Conservation (phyloP, 2,797 vertebrate species). For the Vireo griseus region DNA sequence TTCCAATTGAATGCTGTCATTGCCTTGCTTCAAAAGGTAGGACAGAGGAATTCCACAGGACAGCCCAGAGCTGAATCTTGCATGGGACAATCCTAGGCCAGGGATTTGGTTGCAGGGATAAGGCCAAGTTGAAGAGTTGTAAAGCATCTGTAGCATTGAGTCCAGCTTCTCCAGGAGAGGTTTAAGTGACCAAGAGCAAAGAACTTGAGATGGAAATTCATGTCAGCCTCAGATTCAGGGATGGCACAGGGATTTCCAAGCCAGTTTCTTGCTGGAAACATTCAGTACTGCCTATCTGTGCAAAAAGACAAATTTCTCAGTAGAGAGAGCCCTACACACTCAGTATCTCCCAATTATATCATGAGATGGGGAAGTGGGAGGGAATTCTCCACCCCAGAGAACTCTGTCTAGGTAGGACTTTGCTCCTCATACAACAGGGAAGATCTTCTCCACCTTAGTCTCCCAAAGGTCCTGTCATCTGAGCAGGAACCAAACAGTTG, state of each 20-base stretch:
- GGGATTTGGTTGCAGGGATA: neutral
- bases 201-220: neutral
- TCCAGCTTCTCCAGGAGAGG: neutral
- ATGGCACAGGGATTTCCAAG: neutral
- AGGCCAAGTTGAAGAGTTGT: neutral
- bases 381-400: neutral
- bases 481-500: neutral
- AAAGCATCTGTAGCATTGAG: neutral
- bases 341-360: neutral
- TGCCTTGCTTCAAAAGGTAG: neutral
- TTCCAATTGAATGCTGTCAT: neutral
- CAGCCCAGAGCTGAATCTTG: neutral
- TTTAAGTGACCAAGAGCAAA: neutral
- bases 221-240: neutral
- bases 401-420: neutral
- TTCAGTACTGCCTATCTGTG: neutral
- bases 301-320: neutral
- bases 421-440: neutral
- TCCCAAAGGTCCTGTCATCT: neutral
- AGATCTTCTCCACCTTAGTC: neutral
- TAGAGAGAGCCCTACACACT: neutral
- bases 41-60: neutral
- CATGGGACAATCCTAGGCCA: neutral
- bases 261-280: neutral
- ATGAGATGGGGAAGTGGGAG: neutral